Conservation (phyloP, 2,113 vertebrate genomes). For the Ochotona princeps region DNA sequence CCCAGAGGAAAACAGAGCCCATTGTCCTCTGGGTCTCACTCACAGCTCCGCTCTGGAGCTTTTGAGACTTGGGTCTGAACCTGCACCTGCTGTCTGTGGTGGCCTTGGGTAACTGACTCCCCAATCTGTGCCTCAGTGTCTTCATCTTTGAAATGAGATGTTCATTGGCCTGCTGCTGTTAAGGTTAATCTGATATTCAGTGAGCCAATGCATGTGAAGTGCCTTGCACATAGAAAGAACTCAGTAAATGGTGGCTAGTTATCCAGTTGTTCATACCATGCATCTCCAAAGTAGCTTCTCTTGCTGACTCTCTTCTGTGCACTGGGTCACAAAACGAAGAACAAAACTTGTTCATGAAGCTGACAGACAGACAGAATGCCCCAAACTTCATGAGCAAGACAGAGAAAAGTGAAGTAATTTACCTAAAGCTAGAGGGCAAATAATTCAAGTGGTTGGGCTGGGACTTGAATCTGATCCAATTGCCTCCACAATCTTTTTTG, state of each 20-base stretch:
- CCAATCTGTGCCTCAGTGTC: not conserved
- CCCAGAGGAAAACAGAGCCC: not conserved
- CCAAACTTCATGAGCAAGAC: not conserved
- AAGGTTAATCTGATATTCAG: not conserved
- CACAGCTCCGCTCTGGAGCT: not conserved
- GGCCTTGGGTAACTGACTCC: not conserved
- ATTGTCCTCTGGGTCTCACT: not conserved
- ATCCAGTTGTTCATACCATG: not conserved
- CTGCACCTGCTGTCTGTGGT: not conserved
- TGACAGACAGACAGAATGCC: not conserved
- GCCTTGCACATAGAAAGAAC: not conserved
- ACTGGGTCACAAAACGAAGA: not conserved
- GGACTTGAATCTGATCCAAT: not conserved
- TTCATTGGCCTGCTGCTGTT: not conserved
- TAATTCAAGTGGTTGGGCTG: not conserved
- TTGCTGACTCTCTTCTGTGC: not conserved
- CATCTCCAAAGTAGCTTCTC: not conserved
- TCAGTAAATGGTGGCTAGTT: not conserved
- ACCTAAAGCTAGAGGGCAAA: not conserved
- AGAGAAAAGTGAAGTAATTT: not conserved
- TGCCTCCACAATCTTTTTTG: not conserved
- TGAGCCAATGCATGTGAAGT: too few relatives aligned
- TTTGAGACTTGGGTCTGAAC: not conserved
- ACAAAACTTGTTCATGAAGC: not conserved
- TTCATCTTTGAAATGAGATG: not conserved